phyloP scores from a whole-genome alignment of 1,140 invertebrate genomes.

The Scaptodrosophila lebanonensis region DNA sequence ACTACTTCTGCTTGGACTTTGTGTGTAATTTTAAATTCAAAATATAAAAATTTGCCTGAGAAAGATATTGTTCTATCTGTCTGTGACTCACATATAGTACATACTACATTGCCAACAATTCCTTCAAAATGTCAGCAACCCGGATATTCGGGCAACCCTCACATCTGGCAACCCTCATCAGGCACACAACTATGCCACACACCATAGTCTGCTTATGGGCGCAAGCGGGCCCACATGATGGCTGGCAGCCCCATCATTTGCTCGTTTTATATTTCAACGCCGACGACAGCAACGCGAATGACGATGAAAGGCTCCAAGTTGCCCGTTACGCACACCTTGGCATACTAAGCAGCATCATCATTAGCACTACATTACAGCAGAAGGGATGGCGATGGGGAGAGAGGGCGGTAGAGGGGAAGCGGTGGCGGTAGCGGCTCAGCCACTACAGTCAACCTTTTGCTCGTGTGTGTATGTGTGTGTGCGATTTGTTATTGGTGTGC shows the following conservation, averaged over 20 bases:
- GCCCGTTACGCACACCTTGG: conserved; percentile 36
- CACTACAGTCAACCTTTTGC: conserved; percentile 52
- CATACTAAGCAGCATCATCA: conserved; percentile 66
- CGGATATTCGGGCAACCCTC: neutral
- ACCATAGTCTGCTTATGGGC: conserved; percentile 44
- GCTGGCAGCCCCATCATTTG: conserved; percentile 51
- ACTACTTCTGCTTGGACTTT: too few relatives aligned
- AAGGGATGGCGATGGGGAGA: conserved; percentile 20
- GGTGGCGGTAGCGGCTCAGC: conserved; percentile 26
- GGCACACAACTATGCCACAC: conserved; percentile 27
- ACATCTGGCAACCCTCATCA: neutral
- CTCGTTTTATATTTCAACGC: conserved; percentile 65
- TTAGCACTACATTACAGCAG: conserved; percentile 41
- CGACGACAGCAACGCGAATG: too few relatives aligned
- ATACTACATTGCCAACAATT: too few relatives aligned
- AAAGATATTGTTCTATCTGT: too few relatives aligned
- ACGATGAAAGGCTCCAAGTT: conserved; percentile 18
- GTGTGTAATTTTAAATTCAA: too few relatives aligned
- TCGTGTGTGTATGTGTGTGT: conserved; percentile 80
- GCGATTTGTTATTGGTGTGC: neutral
- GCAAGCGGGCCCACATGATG: conserved; percentile 28
- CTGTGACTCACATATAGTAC: too few relatives aligned
- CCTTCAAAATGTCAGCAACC: too few relatives aligned
- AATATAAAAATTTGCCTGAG: too few relatives aligned
- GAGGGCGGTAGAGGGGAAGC: conserved; percentile 26